phyloP scores from a whole-genome alignment of 2,797 vertebrate genomes.

The Muscicapa comitata region DNA sequence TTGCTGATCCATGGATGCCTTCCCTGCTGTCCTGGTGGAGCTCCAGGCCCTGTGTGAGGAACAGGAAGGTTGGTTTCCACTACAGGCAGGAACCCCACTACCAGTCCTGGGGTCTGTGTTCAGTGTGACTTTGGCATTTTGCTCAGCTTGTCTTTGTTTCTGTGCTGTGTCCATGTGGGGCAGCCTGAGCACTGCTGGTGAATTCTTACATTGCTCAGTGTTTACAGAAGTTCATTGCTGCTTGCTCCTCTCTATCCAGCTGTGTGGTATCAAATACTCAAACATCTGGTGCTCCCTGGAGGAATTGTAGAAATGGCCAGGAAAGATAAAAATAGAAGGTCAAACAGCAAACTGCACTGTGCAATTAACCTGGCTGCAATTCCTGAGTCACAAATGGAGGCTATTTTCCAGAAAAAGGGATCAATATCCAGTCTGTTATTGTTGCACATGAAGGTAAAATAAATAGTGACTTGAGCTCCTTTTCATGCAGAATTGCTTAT shows the following conservation, averaged over 20 bases:
- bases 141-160: neutral
- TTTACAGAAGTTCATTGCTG: neutral
- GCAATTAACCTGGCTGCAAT: constrained; percentile 6
- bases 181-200: neutral
- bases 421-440: neutral
- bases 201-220: neutral
- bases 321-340: neutral
- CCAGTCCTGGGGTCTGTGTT: neutral
- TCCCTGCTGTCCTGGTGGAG: neutral
- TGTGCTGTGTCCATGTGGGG: neutral
- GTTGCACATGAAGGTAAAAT: neutral
- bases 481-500: constrained; percentile 44
- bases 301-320: neutral
- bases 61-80: neutral
- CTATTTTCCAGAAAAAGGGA: neutral
- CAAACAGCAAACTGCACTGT: neutral
- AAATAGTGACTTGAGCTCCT: constrained; percentile 36
- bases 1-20: neutral
- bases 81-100: neutral
- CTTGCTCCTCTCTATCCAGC: neutral
- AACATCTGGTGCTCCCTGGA: neutral
- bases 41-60: neutral
- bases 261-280: neutral
- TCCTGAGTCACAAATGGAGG: neutral
- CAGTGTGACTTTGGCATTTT: neutral